Evolutionary conservation across 2,797 vertebrate species (phyloP).

Genomic region (Peromyscus eremicus): DNA sequence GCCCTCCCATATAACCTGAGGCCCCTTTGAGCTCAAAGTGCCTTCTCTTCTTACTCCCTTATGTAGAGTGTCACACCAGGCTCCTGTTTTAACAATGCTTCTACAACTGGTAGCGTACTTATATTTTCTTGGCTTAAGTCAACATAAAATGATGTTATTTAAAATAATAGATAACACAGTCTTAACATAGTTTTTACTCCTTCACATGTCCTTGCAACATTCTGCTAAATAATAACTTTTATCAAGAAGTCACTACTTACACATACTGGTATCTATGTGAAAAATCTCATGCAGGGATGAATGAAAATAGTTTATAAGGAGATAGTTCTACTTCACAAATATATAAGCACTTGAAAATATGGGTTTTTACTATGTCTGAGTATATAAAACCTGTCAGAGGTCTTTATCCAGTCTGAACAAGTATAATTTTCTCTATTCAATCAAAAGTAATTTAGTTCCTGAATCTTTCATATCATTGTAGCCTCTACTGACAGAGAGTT

Average conservation of each 20-base stretch:
- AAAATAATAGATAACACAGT: slow-evolving; percentile 3
- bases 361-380: slow-evolving; percentile 57
- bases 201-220: background rate
- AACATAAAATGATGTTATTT: slow-evolving; percentile 37
- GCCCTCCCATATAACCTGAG: rapidly evolving
- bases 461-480: slow-evolving; percentile 39
- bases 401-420: slow-evolving; percentile 63
- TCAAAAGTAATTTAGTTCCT: slow-evolving; percentile 68
- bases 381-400: slow-evolving; percentile 40
- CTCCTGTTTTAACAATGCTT: background rate
- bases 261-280: background rate
- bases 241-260: background rate
- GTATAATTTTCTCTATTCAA: slow-evolving; percentile 55
- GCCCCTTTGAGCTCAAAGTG: background rate
- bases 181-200: background rate
- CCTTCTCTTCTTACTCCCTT: background rate
- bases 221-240: slow-evolving; percentile 13
- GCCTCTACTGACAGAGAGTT: slow-evolving; percentile 13
- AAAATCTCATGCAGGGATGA: slow-evolving; percentile 33
- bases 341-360: slow-evolving; percentile 51
- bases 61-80: background rate
- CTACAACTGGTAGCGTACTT: background rate
- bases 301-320: slow-evolving; percentile 5
- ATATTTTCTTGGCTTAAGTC: background rate
- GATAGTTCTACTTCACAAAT: slow-evolving; percentile 53